Evolutionary conservation across 2,797 vertebrate genomes (phyloP).

Genomic region (Streptopelia turtur): DNA sequence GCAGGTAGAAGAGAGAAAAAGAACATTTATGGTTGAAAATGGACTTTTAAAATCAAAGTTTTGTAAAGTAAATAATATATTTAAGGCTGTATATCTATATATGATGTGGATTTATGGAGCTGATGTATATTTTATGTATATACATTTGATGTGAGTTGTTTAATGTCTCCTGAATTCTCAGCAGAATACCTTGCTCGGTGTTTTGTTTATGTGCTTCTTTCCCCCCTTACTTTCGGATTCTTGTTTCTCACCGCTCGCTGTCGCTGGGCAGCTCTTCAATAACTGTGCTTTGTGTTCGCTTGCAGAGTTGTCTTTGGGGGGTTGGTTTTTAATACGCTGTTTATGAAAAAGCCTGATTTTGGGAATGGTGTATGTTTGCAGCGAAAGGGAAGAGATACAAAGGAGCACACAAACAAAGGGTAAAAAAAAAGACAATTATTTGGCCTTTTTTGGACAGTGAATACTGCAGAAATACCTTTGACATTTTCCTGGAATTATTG

Average conservation of each 20-base stretch:
- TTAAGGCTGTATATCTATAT: background rate
- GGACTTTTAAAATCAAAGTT: background rate
- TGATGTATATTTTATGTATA: conserved; percentile 14
- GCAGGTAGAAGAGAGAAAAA: background rate
- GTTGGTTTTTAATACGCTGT: conserved; percentile 64
- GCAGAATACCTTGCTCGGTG: background rate
- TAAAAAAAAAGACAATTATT: background rate
- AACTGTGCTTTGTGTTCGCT: background rate
- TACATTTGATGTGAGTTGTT: background rate
- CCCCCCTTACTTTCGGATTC: background rate
- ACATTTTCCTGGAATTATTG: conserved; percentile 41
- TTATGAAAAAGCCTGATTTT: conserved; percentile 24
- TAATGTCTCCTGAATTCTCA: background rate
- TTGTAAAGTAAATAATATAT: background rate
- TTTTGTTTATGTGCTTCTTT: background rate
- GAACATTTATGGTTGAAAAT: background rate
- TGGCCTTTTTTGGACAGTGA: background rate
- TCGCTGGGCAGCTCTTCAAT: conserved; percentile 34
- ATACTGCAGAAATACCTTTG: conserved; percentile 9
- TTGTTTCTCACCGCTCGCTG: background rate
- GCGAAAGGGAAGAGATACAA: background rate
- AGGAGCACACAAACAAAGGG: background rate
- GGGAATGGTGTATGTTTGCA: background rate
- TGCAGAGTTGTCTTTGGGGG: conserved; percentile 50
- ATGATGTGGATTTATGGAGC: background rate